Evolutionary conservation across 2,113 vertebrate species (phyloP), one percentile per base, ranked within the genome.

Genomic region (Excalfactoria chinensis): DNA sequence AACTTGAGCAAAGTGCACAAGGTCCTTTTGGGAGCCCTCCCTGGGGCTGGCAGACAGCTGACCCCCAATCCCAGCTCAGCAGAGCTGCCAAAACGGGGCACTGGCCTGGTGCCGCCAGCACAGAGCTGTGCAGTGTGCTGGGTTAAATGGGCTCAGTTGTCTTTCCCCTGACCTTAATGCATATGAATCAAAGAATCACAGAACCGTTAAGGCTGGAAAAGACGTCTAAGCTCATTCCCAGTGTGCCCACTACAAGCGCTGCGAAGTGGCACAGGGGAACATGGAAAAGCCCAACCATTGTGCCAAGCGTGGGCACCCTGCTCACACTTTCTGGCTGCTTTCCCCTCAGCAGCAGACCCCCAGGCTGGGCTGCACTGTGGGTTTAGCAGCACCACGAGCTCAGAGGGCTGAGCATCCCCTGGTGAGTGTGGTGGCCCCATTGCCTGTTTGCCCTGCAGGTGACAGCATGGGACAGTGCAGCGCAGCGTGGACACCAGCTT

Each of bases 1-100:
- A 67, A 5, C 21, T 0, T 4, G 5, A 30, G n/a, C 5, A 30
- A 25, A 66, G 13, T 49, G 44, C 48, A 0, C 17, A 0, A 2
- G 25, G 8, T 3, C n/a, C 23, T 46, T n/a, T 5, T 7, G 0
- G 12, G 62, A 8, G 37, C 4, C 26, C 8, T 1, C 49, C 41
- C 28, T 0, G 8, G 9, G 34, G 4, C 48, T 6, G 37, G 30
- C 32, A 18, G 17, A 17, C 13, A 66, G 34, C 58, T 20, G 51
- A 13, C 32, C 15, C 23, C 3, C n/a, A 43, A 3, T 2, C 53
- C 26, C 26, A 8, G 35, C 21, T 16, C 21, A 4, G 18, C 0
- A 2, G n/a, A 69, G 7, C 51, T 58, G 41, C 68, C 13, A 2
- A 18, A 51, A 41, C 5, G 23, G 35, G 35, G 35, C 23, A 17